Percentiles rank a stretch among this genome's conserved stretches.
These are phyloP conservation scores for Tetramorium parvispinum DNA, from an alignment of 1,140 invertebrate species.

Conservation along the genomic window DNA sequence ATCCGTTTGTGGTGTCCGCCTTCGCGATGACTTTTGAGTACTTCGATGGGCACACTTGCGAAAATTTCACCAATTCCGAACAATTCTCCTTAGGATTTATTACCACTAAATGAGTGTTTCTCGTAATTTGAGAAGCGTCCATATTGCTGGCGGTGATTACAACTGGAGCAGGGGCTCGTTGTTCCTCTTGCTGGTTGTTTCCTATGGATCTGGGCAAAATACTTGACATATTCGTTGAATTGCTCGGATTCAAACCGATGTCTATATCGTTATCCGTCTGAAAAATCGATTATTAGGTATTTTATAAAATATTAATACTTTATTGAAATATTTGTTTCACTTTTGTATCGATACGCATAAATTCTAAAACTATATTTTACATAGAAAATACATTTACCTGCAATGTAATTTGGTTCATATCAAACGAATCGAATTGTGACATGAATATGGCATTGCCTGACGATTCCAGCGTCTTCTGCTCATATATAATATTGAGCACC, in stretches of 20 bases:
- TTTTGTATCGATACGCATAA: not conserved
- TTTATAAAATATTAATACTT: not conserved
- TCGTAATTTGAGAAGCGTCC: conserved; percentile 60
- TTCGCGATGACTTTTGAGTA: conserved; percentile 77
- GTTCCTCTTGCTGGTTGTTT: conserved; percentile 62
- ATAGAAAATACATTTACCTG: conserved; percentile 67
- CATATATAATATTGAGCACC: conserved; percentile 80
- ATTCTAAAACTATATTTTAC: not conserved
- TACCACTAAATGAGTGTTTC: conserved; percentile 61
- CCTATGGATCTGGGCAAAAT: conserved; percentile 79
- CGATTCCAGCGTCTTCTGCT: conserved; percentile 74
- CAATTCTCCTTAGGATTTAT: conserved; percentile 67
- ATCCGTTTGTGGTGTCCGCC: conserved; percentile 65
- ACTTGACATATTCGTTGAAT: conserved; percentile 78
- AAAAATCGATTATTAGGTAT: conserved; percentile 13
- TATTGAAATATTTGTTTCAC: not conserved
- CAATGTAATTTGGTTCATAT: conserved; percentile 79
- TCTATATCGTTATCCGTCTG: conserved; percentile 77
- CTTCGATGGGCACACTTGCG: conserved; percentile 65
- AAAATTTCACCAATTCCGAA: conserved; percentile 56
- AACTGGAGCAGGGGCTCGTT: conserved; percentile 66
- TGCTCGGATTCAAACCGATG: conserved; percentile 74
- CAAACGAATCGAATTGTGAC: conserved; percentile 79
- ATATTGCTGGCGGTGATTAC: conserved; percentile 22
- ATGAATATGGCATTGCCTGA: conserved; percentile 71